Base-by-base conservation (phyloP, 2,888 invertebrate genomes). In the Euzophera pinguis region DNA sequence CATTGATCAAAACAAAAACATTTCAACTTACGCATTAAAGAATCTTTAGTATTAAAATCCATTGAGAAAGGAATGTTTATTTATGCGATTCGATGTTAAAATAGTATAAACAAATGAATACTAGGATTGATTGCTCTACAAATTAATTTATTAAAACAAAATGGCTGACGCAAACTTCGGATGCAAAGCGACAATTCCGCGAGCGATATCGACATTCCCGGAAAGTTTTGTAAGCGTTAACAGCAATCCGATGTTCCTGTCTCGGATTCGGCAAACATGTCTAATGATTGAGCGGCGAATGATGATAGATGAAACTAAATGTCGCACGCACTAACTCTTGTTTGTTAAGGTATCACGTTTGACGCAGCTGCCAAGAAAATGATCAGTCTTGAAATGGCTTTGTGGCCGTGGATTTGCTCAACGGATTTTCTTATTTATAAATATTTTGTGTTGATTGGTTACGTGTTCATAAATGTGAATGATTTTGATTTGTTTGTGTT, bases 271-370 rank as follows among this genome's bases (percentile, higher is more conserved):
- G 80, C 73, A 85, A 87, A 90, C 87, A 86, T 58, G 58, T 71
- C 80, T 88, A 85, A 89, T 90, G 89, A 90, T 87, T 73, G 87
- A 89, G 75, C 73, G 78, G 78, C 73, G 69, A 72, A 84, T 81
- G 78, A 87, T 87, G 90, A 90, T 90, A 84, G 88, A 90, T 90
- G 88, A 80, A 79, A 81, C 79, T 72, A 74, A 78, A 79, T 82
- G 80, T 81, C 81, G 72, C 63, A 84, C 85, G 82, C 85, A 71
- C 66, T 74, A 76, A 72, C 73, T 65, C 65, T 77, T 75, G 73
- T 69, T 73, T 69, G 69, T 68, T 72, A 71, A 70, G 65, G 67
- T 65, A 61, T 61, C 60, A 58, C 57, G 60, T 60, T 58, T 55
- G 54, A 53, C 63, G 62, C 62, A 64, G 59, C 61, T 62, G 59